Percentiles rank a stretch among this genome's conserved stretches.
phyloP scores from a whole-genome alignment of 2,888 invertebrate species.

The Cerceris ruficornis region DNA sequence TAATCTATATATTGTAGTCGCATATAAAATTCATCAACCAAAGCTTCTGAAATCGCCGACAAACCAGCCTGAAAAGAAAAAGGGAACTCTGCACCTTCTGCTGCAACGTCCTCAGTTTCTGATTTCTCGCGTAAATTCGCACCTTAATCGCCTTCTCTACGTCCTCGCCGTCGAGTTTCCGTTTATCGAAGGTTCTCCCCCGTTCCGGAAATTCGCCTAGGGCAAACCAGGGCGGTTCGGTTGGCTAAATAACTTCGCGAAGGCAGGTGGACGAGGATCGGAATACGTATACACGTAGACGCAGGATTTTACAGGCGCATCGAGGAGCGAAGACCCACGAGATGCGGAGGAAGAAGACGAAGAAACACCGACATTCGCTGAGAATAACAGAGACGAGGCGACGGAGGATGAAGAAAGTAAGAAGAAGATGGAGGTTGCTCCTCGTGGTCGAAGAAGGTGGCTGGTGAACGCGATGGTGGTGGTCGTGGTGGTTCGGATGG shows the following conservation, averaged over 20 bases:
- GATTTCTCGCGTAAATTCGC: not conserved
- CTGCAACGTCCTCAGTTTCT: too few relatives aligned
- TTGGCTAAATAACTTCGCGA: conserved; percentile 59
- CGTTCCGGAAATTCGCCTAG: conserved; percentile 62
- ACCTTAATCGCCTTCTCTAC: not conserved
- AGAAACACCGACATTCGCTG: conserved; percentile 34
- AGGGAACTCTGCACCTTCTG: not conserved
- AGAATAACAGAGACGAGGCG: conserved; percentile 20
- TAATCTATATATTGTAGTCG: too few relatives aligned
- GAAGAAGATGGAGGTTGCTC: conserved; percentile 46
- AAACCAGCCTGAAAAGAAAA: too few relatives aligned
- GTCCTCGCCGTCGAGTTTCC: conserved; percentile 23
- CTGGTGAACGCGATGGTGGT: conserved; percentile 37
- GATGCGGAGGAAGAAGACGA: conserved; percentile 47
- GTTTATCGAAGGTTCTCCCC: conserved; percentile 42
- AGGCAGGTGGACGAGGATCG: conserved; percentile 68
- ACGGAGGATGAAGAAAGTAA: conserved; percentile 21
- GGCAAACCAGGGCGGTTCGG: conserved; percentile 45
- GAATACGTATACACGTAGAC: conserved; percentile 48
- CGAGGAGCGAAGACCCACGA: conserved; percentile 44
- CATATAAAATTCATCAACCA: too few relatives aligned
- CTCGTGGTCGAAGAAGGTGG: conserved; percentile 55
- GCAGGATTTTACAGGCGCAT: conserved; percentile 30
- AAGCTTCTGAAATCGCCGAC: too few relatives aligned
- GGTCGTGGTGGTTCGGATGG: conserved; percentile 59